Conservation (phyloP, 2,888 invertebrate species). For the Synergus itoensis region DNA sequence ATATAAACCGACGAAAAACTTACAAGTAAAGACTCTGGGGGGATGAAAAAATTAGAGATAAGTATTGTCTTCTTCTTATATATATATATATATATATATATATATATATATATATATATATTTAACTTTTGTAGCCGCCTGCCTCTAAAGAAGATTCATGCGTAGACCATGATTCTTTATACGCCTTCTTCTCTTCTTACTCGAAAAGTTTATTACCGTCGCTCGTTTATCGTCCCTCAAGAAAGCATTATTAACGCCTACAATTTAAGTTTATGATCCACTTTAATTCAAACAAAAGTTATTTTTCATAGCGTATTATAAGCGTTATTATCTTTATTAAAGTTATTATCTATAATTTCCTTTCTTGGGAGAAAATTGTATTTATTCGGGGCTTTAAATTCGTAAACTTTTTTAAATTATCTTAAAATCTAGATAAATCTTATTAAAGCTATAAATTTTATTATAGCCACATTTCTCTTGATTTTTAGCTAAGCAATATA, state of each 20-base stretch:
- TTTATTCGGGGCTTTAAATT: neutral
- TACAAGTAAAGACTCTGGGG: neutral
- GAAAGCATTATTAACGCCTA: conserved; percentile 7
- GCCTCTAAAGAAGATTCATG: neutral
- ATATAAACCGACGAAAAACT: neutral
- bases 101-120: neutral
- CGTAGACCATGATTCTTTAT: neutral
- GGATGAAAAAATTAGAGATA: neutral
- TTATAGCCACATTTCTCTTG: too few species aligned
- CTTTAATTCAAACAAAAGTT: conserved; percentile 2
- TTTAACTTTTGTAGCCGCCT: neutral
- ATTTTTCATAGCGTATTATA: neutral
- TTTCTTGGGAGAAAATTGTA: neutral
- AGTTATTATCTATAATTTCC: neutral
- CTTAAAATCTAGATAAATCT: neutral
- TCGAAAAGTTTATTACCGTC: conserved; percentile 6
- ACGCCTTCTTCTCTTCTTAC: neutral
- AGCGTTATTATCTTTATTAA: neutral
- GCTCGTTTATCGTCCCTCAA: neutral
- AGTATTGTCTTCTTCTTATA: conserved; percentile 1
- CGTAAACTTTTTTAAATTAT: neutral
- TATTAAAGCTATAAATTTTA: too few species aligned
- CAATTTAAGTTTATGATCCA: conserved; percentile 8
- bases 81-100: neutral
- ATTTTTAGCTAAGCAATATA: too few species aligned